Evolutionary conservation across 2,797 vertebrate genomes (phyloP), one percentile per base, ranked within the genome.

Genomic region (Rhinatrema bivittatum): DNA sequence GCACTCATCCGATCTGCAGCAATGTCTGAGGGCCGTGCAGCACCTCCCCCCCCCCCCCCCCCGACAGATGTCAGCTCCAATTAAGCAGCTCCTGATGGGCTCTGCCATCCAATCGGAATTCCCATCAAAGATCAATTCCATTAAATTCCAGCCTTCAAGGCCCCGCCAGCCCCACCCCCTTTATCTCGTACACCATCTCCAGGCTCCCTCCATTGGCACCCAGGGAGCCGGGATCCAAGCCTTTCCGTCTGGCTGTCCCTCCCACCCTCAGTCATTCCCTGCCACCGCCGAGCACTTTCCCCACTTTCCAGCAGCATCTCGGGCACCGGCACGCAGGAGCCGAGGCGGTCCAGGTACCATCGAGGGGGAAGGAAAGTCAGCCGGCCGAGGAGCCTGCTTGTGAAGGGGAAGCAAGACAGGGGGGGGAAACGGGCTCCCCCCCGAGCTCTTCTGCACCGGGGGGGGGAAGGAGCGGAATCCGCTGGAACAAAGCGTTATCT

Each of bases 51-150:
- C 74, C 71, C 79, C 74, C 78, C 72, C 75, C 74, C 71, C 72
- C 81, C 86, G 81, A 82, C 85, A 85, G 79, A 83, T 87, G 84
- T 84, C 84, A 84, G 75, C 75, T 81, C 75, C 78, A 79, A 81
- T 84, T 84, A 84, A 80, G 75, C 68, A 72, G 76, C 78, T 78
- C 65, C 53, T 74, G 71, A 74, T 74, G 70, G 60, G 73, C 76
- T 76, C 75, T 70, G 70, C 77, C 78, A 72, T 78, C 81, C 82
- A 83, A 84, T 84, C 76, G 76, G 70, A 76, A 76, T 76, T 69
- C 74, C 72, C 76, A 79, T 78, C 85, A 82, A 76, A 84, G 80
- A 76, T 72, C 79, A 80, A 78, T 82, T 79, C 30, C 31, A 41
- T 45, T 81, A 75, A 70, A 62, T 60, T 68, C 64, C 51, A 53